These are phyloP conservation scores for Holacanthella duospinosa DNA, from an alignment of 2,888 invertebrate genomes.

Conservation along the genomic window DNA sequence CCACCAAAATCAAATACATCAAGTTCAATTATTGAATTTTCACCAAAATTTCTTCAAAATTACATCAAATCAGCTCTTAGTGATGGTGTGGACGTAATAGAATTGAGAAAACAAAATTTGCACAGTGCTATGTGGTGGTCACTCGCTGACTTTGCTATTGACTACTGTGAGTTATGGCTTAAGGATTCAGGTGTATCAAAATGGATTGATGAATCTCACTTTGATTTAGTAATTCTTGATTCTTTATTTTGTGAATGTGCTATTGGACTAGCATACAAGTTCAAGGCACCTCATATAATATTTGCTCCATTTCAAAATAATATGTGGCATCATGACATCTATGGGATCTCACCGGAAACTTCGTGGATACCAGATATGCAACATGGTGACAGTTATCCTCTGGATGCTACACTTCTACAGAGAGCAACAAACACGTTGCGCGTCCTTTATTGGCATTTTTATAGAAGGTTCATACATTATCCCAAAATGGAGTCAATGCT, in stretches of 20 bases:
- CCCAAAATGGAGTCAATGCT: not conserved
- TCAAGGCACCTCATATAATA: slow-evolving; percentile 16
- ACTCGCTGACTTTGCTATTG: not conserved
- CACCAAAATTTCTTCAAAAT: not conserved
- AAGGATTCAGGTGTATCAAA: not conserved
- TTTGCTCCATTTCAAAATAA: not conserved
- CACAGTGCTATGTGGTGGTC: not conserved
- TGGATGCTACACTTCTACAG: not conserved
- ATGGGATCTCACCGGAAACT: not conserved
- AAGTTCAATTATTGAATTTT: slow-evolving; percentile 15
- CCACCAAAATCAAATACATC: not conserved
- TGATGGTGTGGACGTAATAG: not conserved
- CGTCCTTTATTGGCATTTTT: not conserved
- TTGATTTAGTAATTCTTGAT: slow-evolving; percentile 24
- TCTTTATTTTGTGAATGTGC: slow-evolving; percentile 23
- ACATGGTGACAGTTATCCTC: not conserved
- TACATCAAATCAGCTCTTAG: not conserved
- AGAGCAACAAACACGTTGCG: not conserved
- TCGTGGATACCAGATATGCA: not conserved
- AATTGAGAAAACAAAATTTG: not conserved
- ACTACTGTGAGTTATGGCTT: not conserved
- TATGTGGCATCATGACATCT: not conserved
- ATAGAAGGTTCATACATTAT: not conserved
- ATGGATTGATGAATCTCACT: not conserved
- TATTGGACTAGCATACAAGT: slow-evolving; percentile 16